Percentiles rank a stretch among this genome's conserved stretches.
Conservation (phyloP, 2,797 vertebrate genomes). For the Poecile montanus region DNA sequence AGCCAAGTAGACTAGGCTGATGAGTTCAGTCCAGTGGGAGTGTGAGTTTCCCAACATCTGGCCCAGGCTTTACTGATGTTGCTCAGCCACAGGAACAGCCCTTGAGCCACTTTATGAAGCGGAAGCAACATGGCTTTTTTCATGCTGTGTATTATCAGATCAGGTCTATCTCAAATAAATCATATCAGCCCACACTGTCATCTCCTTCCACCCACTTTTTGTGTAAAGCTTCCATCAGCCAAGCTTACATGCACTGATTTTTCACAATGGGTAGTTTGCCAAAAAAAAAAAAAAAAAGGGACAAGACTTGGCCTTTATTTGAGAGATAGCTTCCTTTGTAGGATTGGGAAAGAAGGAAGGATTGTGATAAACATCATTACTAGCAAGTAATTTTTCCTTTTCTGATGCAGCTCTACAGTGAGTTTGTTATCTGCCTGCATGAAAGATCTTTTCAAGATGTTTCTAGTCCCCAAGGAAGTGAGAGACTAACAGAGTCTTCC, state of each 20-base stretch:
- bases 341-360: slow-evolving; percentile 12
- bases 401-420: slow-evolving; percentile 50
- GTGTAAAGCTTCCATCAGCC: neutral
- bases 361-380: slow-evolving; percentile 60
- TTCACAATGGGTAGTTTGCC: neutral
- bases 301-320: neutral
- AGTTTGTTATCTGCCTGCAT: slow-evolving; percentile 69
- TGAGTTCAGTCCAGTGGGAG: slow-evolving; percentile 20
- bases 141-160: neutral
- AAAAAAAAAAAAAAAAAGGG: neutral
- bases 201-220: neutral
- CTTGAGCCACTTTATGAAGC: accelerated
- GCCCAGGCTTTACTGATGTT: neutral
- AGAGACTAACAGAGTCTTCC: slow-evolving; percentile 63
- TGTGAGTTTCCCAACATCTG: neutral
- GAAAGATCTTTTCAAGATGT: slow-evolving; percentile 73
- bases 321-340: slow-evolving; percentile 43
- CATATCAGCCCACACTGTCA: neutral
- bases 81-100: neutral
- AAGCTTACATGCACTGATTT: neutral
- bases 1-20: neutral
- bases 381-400: slow-evolving; percentile 58
- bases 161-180: neutral
- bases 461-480: slow-evolving; percentile 63
- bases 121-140: neutral